Evolutionary conservation across 2,113 vertebrate species (phyloP), one percentile per base, ranked within the genome.

Genomic region (Megaceryle maxima): DNA sequence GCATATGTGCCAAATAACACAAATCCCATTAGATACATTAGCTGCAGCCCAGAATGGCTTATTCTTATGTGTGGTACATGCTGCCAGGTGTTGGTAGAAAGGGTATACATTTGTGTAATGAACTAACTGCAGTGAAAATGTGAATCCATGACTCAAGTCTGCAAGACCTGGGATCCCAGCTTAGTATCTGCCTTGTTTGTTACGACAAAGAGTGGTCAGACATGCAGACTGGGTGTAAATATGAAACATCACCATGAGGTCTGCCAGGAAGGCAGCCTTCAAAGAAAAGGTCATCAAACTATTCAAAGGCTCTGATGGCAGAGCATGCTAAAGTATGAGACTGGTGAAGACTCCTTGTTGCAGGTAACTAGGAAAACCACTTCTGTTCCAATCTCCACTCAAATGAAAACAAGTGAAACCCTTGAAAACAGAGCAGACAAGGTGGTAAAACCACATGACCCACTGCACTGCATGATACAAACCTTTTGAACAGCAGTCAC

Each of bases 11-110:
- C 78, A 87, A 53, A 33, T 6, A 75, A 39, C 48, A 91, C 37
- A 53, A 81, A 68, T n/a, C 67, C 48, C 10, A 4, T 33, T 48
- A 68, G 55, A 74, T 13, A 33, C 46, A 37, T 28, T 8, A 70
- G 33, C 43, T 46, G 56, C 41, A 77, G 62, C 44, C 62, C 53
- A 43, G 31, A 73, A 44, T 1, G 14, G 31, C 37, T 3, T 1
- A 53, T 46, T 68, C 25, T 37, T 29, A 13, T 0, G 0, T 2
- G n/a, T 5, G 2, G 35, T 24, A 76, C 5, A 1, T 18, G 26
- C 67, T 63, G 59, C 2, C 10, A 50, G 33, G 48, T 53, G 26
- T 31, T 44, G 50, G 33, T 37, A 70, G 56, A 51, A 84, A 78
- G 33, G 9, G 2, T 24, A 50, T 41, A 50, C 60, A n/a, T 29